phyloP scores from a whole-genome alignment of 2,113 vertebrate species.

The Lasiurus cinereus region DNA sequence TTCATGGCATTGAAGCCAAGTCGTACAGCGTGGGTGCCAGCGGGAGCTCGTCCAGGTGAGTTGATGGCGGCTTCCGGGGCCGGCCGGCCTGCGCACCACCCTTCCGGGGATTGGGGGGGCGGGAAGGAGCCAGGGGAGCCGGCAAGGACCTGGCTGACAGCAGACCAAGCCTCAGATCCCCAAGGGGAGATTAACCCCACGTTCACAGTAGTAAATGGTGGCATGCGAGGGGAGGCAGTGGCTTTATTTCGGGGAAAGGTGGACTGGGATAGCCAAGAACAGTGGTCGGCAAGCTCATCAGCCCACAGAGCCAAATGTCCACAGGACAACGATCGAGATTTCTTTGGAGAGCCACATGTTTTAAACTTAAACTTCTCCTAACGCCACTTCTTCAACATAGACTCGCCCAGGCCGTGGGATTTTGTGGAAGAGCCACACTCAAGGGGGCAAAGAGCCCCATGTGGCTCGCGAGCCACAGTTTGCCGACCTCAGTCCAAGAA shows the following conservation, averaged over 20 bases:
- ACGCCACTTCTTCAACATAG: no score
- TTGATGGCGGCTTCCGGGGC: background rate
- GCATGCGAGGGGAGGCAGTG: background rate
- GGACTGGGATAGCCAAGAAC: background rate
- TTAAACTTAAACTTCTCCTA: no score
- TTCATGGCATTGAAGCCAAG: slow-evolving; percentile 96
- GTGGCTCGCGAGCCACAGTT: no score
- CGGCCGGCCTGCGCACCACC: background rate
- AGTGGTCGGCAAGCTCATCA: no score
- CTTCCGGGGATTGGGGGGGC: background rate
- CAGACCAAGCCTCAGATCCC: background rate
- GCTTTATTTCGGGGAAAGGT: background rate
- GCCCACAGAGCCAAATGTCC: no score
- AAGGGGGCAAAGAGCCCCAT: no score
- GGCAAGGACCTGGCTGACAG: background rate
- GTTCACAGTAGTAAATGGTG: background rate
- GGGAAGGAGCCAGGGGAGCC: background rate
- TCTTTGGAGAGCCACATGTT: no score
- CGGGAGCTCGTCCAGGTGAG: slow-evolving; percentile 90
- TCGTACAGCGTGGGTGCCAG: slow-evolving; percentile 89
- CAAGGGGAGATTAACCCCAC: background rate
- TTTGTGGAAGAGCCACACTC: no score
- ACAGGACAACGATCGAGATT: no score
- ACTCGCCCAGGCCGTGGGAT: no score
- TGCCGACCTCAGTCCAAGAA: no score